Conservation (phyloP, 2,797 vertebrate genomes). For the Chiloscyllium punctatum region DNA sequence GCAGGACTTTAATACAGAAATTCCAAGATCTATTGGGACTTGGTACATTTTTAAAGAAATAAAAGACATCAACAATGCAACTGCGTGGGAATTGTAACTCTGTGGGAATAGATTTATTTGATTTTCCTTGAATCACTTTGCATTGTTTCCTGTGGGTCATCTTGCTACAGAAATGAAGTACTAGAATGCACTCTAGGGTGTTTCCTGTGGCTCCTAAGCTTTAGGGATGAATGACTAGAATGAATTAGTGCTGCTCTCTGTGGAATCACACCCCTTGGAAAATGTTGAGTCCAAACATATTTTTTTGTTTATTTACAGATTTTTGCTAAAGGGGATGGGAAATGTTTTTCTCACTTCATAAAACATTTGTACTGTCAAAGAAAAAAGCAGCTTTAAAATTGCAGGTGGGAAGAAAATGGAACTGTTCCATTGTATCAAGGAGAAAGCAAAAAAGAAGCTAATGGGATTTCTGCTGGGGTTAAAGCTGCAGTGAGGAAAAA, state of each 20-base stretch:
- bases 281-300: background rate
- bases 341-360: background rate
- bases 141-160: constrained; percentile 24
- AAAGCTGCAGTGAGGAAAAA: too few relatives aligned
- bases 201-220: background rate
- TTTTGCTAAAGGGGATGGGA: background rate
- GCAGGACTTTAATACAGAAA: background rate
- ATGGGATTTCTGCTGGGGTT: too few relatives aligned
- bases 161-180: background rate
- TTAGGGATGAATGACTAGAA: background rate
- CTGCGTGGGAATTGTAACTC: constrained; percentile 14
- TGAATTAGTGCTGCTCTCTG: background rate
- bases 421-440: too few relatives aligned
- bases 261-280: background rate
- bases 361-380: background rate
- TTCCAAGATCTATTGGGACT: background rate
- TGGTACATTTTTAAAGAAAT: background rate
- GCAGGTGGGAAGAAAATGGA: too few relatives aligned
- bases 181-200: background rate
- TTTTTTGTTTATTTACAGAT: background rate
- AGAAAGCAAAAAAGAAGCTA: too few relatives aligned
- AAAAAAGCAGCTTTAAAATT: background rate
- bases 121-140: background rate
- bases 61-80: background rate
- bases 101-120: constrained; percentile 14